phyloP scores from a whole-genome alignment of 37 sponge, comb jelly and placozoan species.

The Tethya wilhelma region DNA sequence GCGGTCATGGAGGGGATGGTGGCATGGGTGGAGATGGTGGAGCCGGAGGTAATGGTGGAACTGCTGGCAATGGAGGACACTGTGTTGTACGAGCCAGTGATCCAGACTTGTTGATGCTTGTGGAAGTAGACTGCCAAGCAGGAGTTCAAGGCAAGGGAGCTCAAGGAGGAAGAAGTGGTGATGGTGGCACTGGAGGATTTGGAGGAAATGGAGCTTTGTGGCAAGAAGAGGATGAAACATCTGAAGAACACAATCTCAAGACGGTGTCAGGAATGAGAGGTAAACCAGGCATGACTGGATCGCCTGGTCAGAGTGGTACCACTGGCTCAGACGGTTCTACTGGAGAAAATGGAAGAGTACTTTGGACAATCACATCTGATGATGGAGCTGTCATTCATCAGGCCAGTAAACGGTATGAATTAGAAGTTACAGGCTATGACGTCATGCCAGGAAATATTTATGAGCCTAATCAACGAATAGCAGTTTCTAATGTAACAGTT shows the following conservation, averaged over 20 bases:
- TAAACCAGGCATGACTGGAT: conserved; percentile 51
- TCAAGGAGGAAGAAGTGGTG: conserved; percentile 49
- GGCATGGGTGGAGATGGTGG: conserved; percentile 82
- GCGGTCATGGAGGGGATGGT: conserved; percentile 76
- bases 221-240: conserved; percentile 29
- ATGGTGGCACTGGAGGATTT: conserved; percentile 64
- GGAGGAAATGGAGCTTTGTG: conserved; percentile 62
- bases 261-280: conserved; percentile 20
- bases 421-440: conserved; percentile 23
- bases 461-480: conserved; percentile 66
- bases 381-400: conserved; percentile 9
- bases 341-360: conserved; percentile 49
- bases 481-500: conserved; percentile 26
- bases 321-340: conserved; percentile 33
- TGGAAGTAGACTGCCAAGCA: conserved; percentile 66
- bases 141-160: conserved; percentile 62
- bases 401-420: conserved; percentile 48
- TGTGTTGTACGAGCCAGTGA: conserved; percentile 51
- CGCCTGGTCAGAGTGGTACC: conserved; percentile 13
- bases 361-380: conserved; percentile 46
- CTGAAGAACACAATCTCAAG: background rate
- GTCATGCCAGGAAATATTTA: conserved; percentile 33
- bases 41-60: conserved; percentile 77
- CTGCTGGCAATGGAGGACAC: conserved; percentile 70
- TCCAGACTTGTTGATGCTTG: conserved; percentile 68